phyloP scores from a whole-genome alignment of 1,140 invertebrate species.

The Chlorops oryzae region DNA sequence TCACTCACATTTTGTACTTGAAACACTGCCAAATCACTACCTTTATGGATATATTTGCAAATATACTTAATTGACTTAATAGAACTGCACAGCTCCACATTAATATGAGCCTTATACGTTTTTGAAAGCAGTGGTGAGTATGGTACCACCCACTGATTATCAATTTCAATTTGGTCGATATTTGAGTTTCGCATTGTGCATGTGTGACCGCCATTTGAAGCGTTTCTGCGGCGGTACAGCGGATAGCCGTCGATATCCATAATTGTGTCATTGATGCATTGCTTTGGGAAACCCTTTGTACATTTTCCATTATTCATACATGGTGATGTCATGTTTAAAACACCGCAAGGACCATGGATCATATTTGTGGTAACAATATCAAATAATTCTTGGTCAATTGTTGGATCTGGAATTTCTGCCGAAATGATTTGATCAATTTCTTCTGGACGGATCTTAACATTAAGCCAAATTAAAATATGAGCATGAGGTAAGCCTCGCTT shows the following conservation, averaged over 20 bases:
- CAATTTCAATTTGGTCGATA: constrained; percentile 13
- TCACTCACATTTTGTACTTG: constrained; percentile 32
- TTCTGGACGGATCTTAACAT: constrained; percentile 29
- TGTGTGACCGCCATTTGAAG: constrained; percentile 24
- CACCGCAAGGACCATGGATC: constrained; percentile 54
- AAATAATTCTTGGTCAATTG: constrained; percentile 43
- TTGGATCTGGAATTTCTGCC: constrained; percentile 53
- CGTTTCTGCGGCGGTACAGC: constrained; percentile 40
- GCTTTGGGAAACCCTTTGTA: constrained; percentile 24
- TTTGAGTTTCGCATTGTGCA: constrained; percentile 20
- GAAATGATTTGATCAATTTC: constrained; percentile 51
- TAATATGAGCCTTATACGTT: constrained; percentile 30
- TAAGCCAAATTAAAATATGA: constrained; percentile 11
- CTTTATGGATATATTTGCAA: constrained; percentile 26
- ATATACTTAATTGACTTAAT: constrained; percentile 42
- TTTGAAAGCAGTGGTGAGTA: constrained; percentile 27
- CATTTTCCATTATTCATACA: constrained; percentile 40
- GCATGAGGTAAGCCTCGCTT: constrained; percentile 30
- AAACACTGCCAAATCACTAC: constrained; percentile 23
- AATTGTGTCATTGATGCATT: constrained; percentile 17
- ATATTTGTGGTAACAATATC: constrained; percentile 45
- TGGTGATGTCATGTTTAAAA: constrained; percentile 21
- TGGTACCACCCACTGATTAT: constrained; percentile 36
- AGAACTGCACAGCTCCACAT: constrained; percentile 39
- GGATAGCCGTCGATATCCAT: constrained; percentile 47